phyloP scores from a whole-genome alignment of 2,113 vertebrate species.

The Acrocephalus arundinaceus region DNA sequence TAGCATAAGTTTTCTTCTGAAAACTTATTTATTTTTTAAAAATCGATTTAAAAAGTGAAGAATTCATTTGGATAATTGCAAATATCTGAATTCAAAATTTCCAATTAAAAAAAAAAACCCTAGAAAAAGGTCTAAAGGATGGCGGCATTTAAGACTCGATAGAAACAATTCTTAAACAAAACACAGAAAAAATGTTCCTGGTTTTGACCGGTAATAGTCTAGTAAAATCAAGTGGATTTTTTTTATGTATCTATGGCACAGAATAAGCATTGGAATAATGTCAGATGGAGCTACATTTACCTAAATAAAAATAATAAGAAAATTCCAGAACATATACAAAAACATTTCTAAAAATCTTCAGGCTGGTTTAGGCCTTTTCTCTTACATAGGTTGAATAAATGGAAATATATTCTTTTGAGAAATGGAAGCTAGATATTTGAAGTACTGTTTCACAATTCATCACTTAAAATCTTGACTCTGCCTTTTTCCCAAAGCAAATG shows the following conservation, averaged over 20 bases:
- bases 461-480: background rate
- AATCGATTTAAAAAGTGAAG: background rate
- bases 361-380: background rate
- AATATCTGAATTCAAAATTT: background rate
- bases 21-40: background rate
- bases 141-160: background rate
- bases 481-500: background rate
- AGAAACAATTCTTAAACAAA: background rate
- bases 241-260: background rate
- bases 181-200: background rate
- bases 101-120: background rate
- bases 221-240: background rate
- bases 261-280: background rate
- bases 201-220: background rate
- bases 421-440: background rate
- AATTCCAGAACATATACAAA: background rate
- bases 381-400: background rate
- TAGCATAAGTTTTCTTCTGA: background rate
- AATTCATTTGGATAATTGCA: background rate
- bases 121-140: background rate
- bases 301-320: background rate
- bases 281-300: background rate
- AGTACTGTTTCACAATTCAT: background rate
- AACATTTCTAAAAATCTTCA: background rate
- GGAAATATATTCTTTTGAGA: background rate